These are phyloP conservation scores for Aphelenchoides besseyi DNA, from an alignment of 1,140 invertebrate species.

Conservation along the genomic window DNA sequence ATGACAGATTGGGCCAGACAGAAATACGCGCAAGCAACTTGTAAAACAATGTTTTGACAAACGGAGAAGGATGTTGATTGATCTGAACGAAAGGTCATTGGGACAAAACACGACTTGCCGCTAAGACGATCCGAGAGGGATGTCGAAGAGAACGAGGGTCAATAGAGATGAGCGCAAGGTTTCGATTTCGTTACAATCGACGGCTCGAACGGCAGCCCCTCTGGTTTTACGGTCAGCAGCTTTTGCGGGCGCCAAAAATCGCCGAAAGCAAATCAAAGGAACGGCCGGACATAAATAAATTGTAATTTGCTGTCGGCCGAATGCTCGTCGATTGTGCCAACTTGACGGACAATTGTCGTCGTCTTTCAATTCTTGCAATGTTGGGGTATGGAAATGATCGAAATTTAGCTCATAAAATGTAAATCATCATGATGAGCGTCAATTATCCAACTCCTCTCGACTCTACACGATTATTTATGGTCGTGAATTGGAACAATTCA, in stretches of 20 bases:
- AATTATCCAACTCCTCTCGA: neutral
- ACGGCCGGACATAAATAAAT: neutral
- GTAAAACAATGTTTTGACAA: slow-evolving; percentile 1
- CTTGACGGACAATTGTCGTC: slow-evolving; percentile 1
- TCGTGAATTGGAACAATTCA: too few species aligned
- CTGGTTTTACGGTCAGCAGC: neutral
- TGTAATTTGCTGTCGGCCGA: neutral
- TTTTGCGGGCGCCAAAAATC: neutral
- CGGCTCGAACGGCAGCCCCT: neutral
- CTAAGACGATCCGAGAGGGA: neutral
- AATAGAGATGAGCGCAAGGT: neutral
- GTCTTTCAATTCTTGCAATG: neutral
- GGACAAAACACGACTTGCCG: neutral
- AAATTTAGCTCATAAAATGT: neutral
- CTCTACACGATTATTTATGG: neutral
- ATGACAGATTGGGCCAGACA: neutral
- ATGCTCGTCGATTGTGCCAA: neutral
- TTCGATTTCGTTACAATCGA: neutral
- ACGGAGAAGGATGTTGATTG: neutral
- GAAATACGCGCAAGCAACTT: neutral
- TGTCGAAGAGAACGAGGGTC: neutral
- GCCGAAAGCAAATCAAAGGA: slow-evolving; percentile 3
- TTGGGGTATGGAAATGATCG: too few species aligned
- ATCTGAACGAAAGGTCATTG: neutral
- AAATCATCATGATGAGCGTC: neutral